Conservation (phyloP, 2,797 vertebrate genomes). For the Poeciliopsis paucimaculata region DNA sequence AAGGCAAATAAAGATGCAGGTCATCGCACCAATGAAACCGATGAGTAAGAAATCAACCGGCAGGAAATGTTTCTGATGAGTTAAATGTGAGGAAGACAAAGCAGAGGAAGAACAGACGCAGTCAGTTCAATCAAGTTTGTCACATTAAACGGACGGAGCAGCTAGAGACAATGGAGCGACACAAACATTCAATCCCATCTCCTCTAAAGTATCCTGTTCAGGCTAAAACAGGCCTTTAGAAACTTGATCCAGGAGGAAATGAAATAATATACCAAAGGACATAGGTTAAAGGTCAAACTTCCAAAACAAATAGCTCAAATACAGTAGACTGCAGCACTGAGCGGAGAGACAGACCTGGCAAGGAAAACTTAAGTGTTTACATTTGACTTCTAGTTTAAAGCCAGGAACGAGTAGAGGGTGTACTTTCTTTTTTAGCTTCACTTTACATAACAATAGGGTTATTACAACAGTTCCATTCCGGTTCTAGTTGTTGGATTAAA, state of each 20-base stretch:
- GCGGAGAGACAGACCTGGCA: neutral
- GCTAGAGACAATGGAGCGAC: neutral
- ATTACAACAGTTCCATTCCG: neutral
- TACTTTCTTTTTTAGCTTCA: neutral
- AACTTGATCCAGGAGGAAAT: neutral
- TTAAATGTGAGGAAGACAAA: neutral
- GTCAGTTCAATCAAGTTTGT: neutral
- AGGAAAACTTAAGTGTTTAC: neutral
- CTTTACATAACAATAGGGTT: neutral
- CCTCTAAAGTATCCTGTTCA: neutral
- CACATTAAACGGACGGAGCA: neutral
- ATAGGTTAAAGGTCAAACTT: neutral
- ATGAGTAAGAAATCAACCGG: slow-evolving; percentile 34
- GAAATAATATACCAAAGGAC: neutral
- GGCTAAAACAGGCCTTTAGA: neutral
- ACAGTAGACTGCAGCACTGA: neutral
- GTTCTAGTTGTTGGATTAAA: neutral
- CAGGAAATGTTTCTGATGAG: slow-evolving; percentile 35
- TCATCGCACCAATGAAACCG: slow-evolving; percentile 28
- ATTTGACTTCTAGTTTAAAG: neutral
- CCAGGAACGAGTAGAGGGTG: neutral
- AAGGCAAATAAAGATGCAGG: slow-evolving; percentile 43
- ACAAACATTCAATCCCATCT: neutral
- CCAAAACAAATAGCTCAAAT: neutral
- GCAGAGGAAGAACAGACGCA: too few relatives aligned